phyloP scores from a whole-genome alignment of 2,888 invertebrate genomes.

The Nephrocerus scutellatus region DNA sequence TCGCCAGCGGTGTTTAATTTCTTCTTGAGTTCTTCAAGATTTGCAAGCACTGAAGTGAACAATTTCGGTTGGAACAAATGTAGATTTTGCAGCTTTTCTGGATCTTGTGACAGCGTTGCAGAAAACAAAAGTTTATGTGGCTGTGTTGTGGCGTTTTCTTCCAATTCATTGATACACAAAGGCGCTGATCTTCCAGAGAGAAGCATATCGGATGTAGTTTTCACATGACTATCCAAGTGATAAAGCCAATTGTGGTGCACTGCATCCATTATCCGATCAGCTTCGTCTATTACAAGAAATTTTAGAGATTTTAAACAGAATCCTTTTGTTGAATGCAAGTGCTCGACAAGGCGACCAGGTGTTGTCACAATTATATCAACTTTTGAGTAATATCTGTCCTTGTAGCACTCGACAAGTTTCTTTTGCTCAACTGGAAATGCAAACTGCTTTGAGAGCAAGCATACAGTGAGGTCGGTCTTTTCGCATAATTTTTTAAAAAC shows the following conservation, averaged over 20 bases:
- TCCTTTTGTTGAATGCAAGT: conserved; percentile 75
- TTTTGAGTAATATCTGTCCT: conserved; percentile 39
- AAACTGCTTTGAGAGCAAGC: conserved; percentile 62
- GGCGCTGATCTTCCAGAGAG: conserved; percentile 48
- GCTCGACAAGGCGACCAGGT: conserved; percentile 87
- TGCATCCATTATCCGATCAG: conserved; percentile 89
- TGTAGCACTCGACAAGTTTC: conserved; percentile 53
- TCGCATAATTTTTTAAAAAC: conserved; percentile 68
- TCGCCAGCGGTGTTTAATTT: conserved; percentile 17
- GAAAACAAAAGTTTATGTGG: conserved; percentile 92
- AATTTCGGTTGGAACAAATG: conserved; percentile 87
- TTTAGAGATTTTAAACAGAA: conserved; percentile 64
- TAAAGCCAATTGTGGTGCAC: conserved; percentile 87
- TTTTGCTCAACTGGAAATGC: conserved; percentile 62
- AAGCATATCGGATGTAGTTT: conserved; percentile 49
- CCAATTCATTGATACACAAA: conserved; percentile 37
- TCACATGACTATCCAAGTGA: conserved; percentile 66
- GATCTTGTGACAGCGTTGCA: conserved; percentile 95
- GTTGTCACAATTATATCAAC: conserved; percentile 88
- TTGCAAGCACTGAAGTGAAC: conserved; percentile 64
- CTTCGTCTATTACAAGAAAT: conserved; percentile 92
- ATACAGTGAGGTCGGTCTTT: conserved; percentile 62
- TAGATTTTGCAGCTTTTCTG: conserved; percentile 85
- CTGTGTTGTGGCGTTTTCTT: conserved; percentile 26
- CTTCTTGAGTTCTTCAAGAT: conserved; percentile 25